Evolutionary conservation across 2,888 invertebrate genomes (phyloP).

Genomic region (Chymomyza caudatula): DNA sequence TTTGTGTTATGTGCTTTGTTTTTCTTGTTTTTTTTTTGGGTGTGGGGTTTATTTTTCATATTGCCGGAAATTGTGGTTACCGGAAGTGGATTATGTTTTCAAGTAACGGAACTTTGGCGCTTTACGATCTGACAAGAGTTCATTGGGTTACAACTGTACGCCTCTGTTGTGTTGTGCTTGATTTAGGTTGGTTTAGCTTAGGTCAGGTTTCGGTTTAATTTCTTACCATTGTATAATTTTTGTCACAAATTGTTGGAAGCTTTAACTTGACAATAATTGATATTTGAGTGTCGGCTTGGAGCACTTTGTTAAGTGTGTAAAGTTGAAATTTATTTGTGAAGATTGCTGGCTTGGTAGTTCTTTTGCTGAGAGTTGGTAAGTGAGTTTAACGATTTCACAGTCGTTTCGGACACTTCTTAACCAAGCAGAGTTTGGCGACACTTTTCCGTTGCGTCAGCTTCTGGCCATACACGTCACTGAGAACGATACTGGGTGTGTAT

Average conservation of each 20-base stretch:
- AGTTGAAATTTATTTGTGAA: slow-evolving; percentile 8
- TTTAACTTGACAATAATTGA: slow-evolving; percentile 1
- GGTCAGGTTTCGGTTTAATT: neutral
- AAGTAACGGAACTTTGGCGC: slow-evolving; percentile 51
- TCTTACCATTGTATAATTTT: neutral
- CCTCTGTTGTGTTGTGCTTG: too few species aligned
- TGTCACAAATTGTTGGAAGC: neutral
- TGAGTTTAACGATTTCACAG: too few species aligned
- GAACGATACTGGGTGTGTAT: too few species aligned
- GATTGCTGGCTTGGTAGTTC: slow-evolving; percentile 22
- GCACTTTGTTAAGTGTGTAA: slow-evolving; percentile 20
- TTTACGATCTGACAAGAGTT: neutral
- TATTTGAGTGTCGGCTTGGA: slow-evolving; percentile 8
- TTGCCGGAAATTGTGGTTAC: slow-evolving; percentile 65
- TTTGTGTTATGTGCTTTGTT: neutral
- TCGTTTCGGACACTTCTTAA: too few species aligned
- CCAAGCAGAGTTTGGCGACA: too few species aligned
- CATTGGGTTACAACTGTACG: slow-evolving; percentile 2
- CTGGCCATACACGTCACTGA: too few species aligned
- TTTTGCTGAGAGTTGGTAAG: too few species aligned
- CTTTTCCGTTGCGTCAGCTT: too few species aligned
- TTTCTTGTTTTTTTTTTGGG: slow-evolving; percentile 21
- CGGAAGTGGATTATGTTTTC: slow-evolving; percentile 67
- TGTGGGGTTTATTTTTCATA: slow-evolving; percentile 63
- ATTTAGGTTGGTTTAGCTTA: neutral